phyloP scores from a whole-genome alignment of 2,113 vertebrate species.

The Sarotherodon lohbergeri region DNA sequence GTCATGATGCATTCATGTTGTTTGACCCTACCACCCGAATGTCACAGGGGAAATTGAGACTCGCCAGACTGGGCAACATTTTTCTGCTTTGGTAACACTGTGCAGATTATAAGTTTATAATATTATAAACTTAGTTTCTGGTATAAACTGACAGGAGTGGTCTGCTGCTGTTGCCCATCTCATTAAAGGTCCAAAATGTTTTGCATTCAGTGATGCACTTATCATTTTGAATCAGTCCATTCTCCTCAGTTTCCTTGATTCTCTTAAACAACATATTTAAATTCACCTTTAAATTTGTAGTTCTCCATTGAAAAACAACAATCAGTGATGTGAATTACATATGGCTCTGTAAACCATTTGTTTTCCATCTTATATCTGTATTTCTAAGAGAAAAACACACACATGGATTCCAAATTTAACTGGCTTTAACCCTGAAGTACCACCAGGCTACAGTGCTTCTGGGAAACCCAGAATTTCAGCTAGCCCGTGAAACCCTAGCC shows the following conservation, averaged over 20 bases:
- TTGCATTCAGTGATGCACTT: background rate
- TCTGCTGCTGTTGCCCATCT: background rate
- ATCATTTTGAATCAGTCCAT: background rate
- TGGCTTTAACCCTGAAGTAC: slow-evolving; percentile 13
- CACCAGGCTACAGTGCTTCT: background rate
- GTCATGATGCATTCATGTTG: background rate
- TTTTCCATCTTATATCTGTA: background rate
- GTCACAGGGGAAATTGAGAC: background rate
- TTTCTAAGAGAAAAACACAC: background rate
- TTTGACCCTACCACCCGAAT: background rate
- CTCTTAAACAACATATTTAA: background rate
- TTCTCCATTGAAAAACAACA: background rate
- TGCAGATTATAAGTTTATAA: background rate
- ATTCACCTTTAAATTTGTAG: background rate
- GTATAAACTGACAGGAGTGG: background rate
- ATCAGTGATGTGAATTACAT: background rate
- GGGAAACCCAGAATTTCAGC: slow-evolving; percentile 6
- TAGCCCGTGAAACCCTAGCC: slow-evolving; percentile 28
- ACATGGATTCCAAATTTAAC: slow-evolving; percentile 17
- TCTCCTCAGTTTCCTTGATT: background rate
- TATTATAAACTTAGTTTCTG: background rate
- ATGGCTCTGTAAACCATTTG: background rate
- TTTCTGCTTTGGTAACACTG: background rate
- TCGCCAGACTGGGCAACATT: background rate
- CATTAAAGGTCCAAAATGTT: background rate